Evolutionary conservation across 2,888 invertebrate genomes (phyloP).

Genomic region (Nomada fabriciana): DNA sequence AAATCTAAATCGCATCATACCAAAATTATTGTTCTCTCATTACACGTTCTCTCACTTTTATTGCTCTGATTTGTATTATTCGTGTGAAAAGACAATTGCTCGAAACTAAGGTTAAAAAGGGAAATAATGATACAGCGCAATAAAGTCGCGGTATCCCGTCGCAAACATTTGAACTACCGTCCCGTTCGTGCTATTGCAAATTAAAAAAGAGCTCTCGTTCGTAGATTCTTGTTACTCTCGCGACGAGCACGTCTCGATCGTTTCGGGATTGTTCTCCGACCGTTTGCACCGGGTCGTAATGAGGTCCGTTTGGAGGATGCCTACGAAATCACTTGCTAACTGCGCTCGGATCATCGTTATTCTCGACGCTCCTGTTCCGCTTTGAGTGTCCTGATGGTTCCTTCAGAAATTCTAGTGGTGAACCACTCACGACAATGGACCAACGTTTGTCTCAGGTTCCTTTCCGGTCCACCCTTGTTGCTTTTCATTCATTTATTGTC

Average conservation of each 20-base stretch:
- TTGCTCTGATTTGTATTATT: too few species aligned
- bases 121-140: background rate
- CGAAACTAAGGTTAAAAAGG: background rate
- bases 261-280: constrained; percentile 14
- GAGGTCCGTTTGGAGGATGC: constrained; percentile 28
- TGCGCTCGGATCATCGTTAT: constrained; percentile 46
- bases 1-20: too few species aligned
- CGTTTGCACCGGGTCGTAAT: constrained; percentile 23
- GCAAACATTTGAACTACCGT: background rate
- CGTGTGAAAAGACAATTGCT: too few species aligned
- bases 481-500: constrained; percentile 12
- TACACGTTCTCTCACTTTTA: too few species aligned
- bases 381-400: constrained; percentile 23
- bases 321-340: constrained; percentile 41
- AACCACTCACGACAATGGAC: constrained; percentile 36
- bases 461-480: background rate
- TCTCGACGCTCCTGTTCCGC: constrained; percentile 28
- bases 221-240: constrained; percentile 9
- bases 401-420: constrained; percentile 44
- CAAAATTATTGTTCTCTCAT: too few species aligned
- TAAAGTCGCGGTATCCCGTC: background rate
- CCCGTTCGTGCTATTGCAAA: background rate
- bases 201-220: background rate
- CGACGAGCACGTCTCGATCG: constrained; percentile 27
- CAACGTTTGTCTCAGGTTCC: constrained; percentile 37